Conservation (phyloP, 1,140 invertebrate genomes). For the Drusus annulatus region DNA sequence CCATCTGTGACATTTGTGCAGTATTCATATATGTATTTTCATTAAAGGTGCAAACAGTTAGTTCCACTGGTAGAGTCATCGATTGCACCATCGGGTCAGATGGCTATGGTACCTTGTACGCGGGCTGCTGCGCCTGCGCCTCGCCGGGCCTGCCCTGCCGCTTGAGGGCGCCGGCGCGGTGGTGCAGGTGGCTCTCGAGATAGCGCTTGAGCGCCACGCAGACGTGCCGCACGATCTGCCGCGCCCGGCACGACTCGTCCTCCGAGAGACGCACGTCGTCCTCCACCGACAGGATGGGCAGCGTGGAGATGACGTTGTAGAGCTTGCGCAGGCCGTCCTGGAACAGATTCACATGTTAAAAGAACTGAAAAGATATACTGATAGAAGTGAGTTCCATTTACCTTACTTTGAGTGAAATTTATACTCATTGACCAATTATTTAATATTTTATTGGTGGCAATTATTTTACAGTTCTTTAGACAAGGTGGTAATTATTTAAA, state of each 20-base stretch:
- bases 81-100: background rate
- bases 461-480: no score
- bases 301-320: constrained; percentile 93
- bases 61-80: no score
- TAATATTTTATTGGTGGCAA: no score
- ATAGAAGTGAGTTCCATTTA: no score
- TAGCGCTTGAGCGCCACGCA: constrained; percentile 93
- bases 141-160: constrained; percentile 74
- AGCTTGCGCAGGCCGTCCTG: constrained; percentile 93
- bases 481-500: no score
- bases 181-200: constrained; percentile 91
- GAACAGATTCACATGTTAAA: background rate
- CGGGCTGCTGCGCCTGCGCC: constrained; percentile 67
- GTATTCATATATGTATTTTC: no score
- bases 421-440: no score
- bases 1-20: no score
- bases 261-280: constrained; percentile 82
- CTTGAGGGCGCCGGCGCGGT: constrained; percentile 87
- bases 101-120: constrained; percentile 74
- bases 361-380: no score
- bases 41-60: no score
- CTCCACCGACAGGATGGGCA: constrained; percentile 83
- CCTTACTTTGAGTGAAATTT: no score
- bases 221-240: constrained; percentile 95
- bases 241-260: constrained; percentile 91